Evolutionary conservation across 2,113 vertebrate species (phyloP), one percentile per base, ranked within the genome.

Genomic region (Pseudorectes ferrugineus): DNA sequence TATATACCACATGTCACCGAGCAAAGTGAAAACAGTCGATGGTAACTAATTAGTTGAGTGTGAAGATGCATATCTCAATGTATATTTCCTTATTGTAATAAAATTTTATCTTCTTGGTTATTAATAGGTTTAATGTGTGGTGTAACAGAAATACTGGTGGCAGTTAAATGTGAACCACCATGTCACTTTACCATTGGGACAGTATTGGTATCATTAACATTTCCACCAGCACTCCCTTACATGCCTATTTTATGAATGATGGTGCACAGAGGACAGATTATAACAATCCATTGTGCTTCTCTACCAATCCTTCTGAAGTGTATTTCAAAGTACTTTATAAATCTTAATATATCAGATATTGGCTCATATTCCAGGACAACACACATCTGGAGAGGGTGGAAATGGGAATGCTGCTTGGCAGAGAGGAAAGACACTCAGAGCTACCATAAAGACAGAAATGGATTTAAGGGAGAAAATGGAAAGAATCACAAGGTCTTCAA

Each of bases 1-100:
- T 98, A 97, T 97, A 95, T 95, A 96, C 95, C 97, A 97, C 98
- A 98, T 97, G 97, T 93, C 97, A 94, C 92, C 0, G 4, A 98
- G 96, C 95, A 97, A 97, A 97, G 97, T 89, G 94, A 96, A 98
- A 97, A 86, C 96, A 97, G 92, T 96, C 36, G 54, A 95, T 81
- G 93, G 96, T 76, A 94, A 96, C 97, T 97, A 97, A 98, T 97
- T 97, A 97, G 96, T 87, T 92, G 95, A 97, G 90, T 94, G 95
- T 97, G 93, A 98, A 97, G 97, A 97, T 10, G 15, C 84, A 55
- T 85, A 96, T 85, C 92, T 96, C 92, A 87, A 93, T 62, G 93
- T 88, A 96, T 74, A 78, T 82, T 91, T 88, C 51, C 70, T 97
- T 89, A 84, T 72, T 92, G 95, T 96, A 94, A 94, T 78, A 43